A percentile compares a stretch with the other conserved stretches of the same genome.
phyloP scores from a whole-genome alignment of 2,888 invertebrate genomes.

The Drosophila engyochracea region DNA sequence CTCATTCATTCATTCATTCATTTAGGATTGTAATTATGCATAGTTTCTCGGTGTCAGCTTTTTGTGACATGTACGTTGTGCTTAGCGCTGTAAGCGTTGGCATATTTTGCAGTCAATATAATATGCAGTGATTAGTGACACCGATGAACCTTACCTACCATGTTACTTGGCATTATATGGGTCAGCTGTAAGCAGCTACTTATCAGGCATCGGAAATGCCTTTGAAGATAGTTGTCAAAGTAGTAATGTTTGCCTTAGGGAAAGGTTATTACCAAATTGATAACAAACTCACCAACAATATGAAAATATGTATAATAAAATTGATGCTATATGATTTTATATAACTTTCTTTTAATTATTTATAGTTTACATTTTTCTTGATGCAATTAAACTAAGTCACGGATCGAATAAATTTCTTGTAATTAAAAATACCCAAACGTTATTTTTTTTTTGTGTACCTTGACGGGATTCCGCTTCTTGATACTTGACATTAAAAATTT shows the following conservation, averaged over 20 bases:
- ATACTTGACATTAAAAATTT: conserved; percentile 54
- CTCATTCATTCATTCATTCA: conserved; percentile 27
- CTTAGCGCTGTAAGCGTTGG: conserved; percentile 35
- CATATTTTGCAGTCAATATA: conserved; percentile 71
- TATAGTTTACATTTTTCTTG: not conserved
- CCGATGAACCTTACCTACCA: conserved; percentile 44
- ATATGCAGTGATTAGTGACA: conserved; percentile 68
- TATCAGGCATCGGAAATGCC: conserved; percentile 13
- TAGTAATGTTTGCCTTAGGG: too few species aligned
- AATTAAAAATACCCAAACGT: conserved; percentile 14
- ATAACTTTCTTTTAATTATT: not conserved
- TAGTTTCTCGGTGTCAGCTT: conserved; percentile 42
- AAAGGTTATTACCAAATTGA: not conserved
- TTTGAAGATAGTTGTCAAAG: conserved; percentile 28
- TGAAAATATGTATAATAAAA: not conserved
- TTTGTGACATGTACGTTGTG: conserved; percentile 9
- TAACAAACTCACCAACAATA: not conserved
- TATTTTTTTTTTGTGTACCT: conserved; percentile 19
- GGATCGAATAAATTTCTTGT: conserved; percentile 34
- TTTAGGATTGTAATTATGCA: conserved; percentile 38
- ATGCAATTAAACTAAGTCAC: conserved; percentile 17
- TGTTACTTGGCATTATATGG: conserved; percentile 36
- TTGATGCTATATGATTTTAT: not conserved
- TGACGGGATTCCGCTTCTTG: not conserved
- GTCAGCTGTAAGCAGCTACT: conserved; percentile 35